Base-by-base conservation (phyloP, 2,888 invertebrate genomes). In the Melanophora roralis region DNA sequence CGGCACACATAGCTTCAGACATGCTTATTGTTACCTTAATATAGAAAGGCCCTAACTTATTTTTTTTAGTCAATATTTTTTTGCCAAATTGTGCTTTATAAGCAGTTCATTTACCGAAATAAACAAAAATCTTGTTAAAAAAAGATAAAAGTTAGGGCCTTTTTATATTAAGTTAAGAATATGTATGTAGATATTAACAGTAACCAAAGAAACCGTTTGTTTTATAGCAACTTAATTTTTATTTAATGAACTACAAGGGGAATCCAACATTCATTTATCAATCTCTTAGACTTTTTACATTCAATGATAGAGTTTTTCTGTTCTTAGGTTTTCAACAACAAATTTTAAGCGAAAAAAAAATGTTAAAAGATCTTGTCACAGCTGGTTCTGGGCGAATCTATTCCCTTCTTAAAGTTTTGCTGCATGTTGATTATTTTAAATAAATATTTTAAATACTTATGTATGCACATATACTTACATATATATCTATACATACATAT, bases 131-230 rank as follows among this genome's bases (percentile, higher is more conserved):
- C n/a, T n/a, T n/a, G n/a, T n/a, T n/a, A n/a, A n/a, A n/a, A n/a
- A n/a, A n/a, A n/a, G n/a, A n/a, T n/a, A n/a, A n/a, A n/a, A n/a
- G n/a, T n/a, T n/a, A n/a, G n/a, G n/a, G n/a, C n/a, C n/a, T n/a
- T n/a, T n/a, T n/a, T n/a, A n/a, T n/a, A n/a, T n/a, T n/a, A n/a
- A n/a, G n/a, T n/a, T n/a, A n/a, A n/a, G n/a, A n/a, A n/a, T n/a
- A n/a, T n/a, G n/a, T n/a, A n/a, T n/a, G n/a, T n/a, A n/a, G n/a
- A n/a, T n/a, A n/a, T n/a, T n/a, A n/a, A n/a, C n/a, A 16, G 27
- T 23, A 67, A 21, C 16, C 47, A 65, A 71, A 40, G 59, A 71
- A 77, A 81, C 68, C 73, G 69, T 81, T 77, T 65, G 65, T 81
- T 75, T 72, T 55, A 27, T 6, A 79, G 60, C 75, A 75, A 67